A percentile compares a stretch with the other conserved stretches of the same genome.
Evolutionary conservation across 2,113 vertebrate species (phyloP).

Genomic region (Phrynocephalus versicolor): DNA sequence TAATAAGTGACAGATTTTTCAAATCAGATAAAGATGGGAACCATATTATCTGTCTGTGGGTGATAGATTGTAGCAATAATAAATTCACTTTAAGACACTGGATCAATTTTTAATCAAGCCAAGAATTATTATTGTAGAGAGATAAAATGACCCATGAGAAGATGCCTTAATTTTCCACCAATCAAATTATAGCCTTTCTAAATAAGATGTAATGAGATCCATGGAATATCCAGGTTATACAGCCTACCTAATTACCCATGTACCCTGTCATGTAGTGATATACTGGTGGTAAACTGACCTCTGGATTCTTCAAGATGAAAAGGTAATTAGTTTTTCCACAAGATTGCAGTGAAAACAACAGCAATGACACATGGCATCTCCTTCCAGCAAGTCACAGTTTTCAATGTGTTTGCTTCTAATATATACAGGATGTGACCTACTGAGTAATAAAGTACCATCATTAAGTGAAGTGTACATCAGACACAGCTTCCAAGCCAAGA

Average conservation of each 20-base stretch:
- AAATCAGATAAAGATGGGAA: conserved; percentile 98
- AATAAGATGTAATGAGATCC: conserved; percentile 90
- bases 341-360: conserved; percentile 82
- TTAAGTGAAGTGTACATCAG: conserved; percentile 70
- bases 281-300: conserved; percentile 85
- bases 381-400: conserved; percentile 79
- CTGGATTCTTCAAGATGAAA: conserved; percentile 89
- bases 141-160: conserved; percentile 98
- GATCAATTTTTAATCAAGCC: conserved; percentile 99
- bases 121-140: conserved; percentile 99
- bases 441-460: conserved; percentile 79
- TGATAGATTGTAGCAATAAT: conserved; percentile 99
- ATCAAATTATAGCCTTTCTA: conserved; percentile 97
- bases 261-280: conserved; percentile 86
- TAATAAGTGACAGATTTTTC: conserved; percentile 91
- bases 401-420: conserved; percentile 78
- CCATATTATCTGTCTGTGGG: conserved; percentile 97
- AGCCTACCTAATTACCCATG: conserved; percentile 87
- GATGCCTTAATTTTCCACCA: conserved; percentile 96
- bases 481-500: conserved; percentile 67
- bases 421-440: conserved; percentile 78
- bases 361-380: conserved; percentile 79
- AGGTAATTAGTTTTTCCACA: conserved; percentile 91
- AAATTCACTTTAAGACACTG: conserved; percentile 98
- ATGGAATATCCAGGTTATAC: conserved; percentile 86